phyloP scores from a whole-genome alignment of 1,140 invertebrate genomes.

The Temnothorax curvispinosus region DNA sequence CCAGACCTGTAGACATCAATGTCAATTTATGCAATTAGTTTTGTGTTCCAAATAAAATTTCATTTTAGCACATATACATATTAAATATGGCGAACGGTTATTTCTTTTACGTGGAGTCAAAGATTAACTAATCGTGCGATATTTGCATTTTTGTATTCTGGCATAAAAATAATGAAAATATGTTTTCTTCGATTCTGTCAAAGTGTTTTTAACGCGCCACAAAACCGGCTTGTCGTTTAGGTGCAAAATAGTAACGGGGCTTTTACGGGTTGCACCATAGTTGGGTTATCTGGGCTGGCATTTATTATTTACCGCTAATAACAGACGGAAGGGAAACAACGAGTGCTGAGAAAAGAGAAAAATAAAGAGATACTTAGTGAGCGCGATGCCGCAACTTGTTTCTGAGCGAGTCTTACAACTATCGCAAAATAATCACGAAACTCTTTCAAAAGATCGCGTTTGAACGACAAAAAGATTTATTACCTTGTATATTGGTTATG shows the following conservation, averaged over 20 bases:
- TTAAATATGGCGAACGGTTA: not conserved
- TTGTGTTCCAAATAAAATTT: not conserved
- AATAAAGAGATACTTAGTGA: not conserved
- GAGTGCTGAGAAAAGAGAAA: not conserved
- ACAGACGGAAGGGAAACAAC: not conserved
- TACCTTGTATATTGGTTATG: slow-evolving; percentile 88
- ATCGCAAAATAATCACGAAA: not conserved
- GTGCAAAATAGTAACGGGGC: not conserved
- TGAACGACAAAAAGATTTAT: slow-evolving; percentile 19
- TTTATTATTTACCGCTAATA: slow-evolving; percentile 13
- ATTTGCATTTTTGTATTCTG: not conserved
- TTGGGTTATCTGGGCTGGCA: not conserved
- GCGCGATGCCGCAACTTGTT: not conserved
- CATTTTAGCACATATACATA: not conserved
- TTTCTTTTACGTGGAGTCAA: not conserved
- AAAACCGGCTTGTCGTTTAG: not conserved
- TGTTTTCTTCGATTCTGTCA: not conserved
- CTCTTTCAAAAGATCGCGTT: not conserved
- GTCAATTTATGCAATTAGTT: slow-evolving; percentile 3
- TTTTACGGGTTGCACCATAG: not conserved
- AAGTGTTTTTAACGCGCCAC: not conserved
- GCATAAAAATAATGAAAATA: not conserved
- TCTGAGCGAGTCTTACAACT: not conserved
- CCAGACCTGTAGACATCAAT: slow-evolving; percentile 87
- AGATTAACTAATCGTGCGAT: not conserved